phyloP scores from a whole-genome alignment of 1,140 invertebrate genomes.

The Drosophila pseudoobscura region DNA sequence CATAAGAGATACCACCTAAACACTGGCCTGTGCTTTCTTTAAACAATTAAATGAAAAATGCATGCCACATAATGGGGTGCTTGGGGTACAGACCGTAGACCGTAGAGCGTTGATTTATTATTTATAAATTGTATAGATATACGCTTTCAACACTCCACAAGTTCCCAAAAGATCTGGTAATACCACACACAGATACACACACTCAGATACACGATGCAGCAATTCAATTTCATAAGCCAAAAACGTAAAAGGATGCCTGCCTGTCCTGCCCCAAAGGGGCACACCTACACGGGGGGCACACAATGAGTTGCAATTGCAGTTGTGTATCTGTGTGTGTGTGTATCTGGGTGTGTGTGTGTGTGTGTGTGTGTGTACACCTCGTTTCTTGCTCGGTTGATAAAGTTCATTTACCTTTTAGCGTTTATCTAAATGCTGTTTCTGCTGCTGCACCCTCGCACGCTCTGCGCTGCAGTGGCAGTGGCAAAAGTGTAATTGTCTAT shows the following conservation, averaged over 20 bases:
- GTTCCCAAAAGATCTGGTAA: no score
- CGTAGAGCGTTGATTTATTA: no score
- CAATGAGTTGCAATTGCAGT: slow-evolving; percentile 40
- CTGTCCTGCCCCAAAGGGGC: background rate
- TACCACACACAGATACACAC: background rate
- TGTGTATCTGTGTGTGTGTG: slow-evolving; percentile 8
- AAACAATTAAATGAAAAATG: no score
- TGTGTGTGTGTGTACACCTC: slow-evolving; percentile 34
- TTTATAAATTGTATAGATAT: no score
- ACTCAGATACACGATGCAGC: slow-evolving; percentile 5
- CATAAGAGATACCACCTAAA: no score
- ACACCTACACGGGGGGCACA: slow-evolving; percentile 12
- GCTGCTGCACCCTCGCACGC: slow-evolving; percentile 13
- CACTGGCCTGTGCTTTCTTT: no score
- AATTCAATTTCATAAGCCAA: slow-evolving; percentile 49
- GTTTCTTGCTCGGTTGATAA: slow-evolving; percentile 68
- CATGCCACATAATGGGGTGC: no score
- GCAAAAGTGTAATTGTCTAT: slow-evolving; percentile 79
- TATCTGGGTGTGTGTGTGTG: slow-evolving; percentile 10
- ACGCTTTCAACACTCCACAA: no score
- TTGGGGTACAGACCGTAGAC: no score
- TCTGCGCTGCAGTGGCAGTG: slow-evolving; percentile 33
- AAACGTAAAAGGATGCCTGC: slow-evolving; percentile 11
- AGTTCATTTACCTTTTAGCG: slow-evolving; percentile 80
- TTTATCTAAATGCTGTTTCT: slow-evolving; percentile 66